These are phyloP conservation scores for Perognathus longimembris DNA, from an alignment of 2,113 vertebrate genomes.

Conservation along the genomic window DNA sequence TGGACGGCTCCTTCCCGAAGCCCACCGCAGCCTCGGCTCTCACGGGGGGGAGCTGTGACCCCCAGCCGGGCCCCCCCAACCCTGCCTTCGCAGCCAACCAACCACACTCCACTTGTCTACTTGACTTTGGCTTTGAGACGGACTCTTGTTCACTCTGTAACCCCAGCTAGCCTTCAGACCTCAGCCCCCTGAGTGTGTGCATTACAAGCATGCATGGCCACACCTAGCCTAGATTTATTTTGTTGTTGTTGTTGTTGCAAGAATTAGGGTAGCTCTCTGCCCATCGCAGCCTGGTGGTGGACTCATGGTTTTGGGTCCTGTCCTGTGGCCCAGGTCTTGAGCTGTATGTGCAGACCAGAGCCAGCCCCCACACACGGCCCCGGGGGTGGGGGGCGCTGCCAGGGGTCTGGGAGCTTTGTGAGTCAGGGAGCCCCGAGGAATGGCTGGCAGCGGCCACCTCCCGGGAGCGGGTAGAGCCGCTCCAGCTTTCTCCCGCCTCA, in stretches of 20 bases:
- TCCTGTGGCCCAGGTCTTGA: not conserved
- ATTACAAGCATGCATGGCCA: not conserved
- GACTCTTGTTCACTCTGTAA: not conserved
- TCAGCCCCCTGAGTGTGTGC: not conserved
- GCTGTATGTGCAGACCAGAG: accelerated
- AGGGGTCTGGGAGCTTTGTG: not conserved
- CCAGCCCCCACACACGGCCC: not conserved
- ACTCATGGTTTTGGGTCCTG: not conserved
- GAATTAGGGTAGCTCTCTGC: too few relatives aligned
- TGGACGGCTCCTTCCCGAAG: too few relatives aligned
- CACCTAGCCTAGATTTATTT: not conserved
- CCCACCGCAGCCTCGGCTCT: not conserved
- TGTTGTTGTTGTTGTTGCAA: too few relatives aligned
- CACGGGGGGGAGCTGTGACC: accelerated
- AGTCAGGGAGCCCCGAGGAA: not conserved
- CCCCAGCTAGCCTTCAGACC: not conserved
- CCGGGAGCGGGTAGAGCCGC: too few relatives aligned
- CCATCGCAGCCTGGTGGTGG: not conserved
- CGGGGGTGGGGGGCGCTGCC: too few relatives aligned
- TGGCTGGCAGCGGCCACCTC: not conserved
- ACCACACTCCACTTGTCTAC: not conserved
- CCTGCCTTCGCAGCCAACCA: accelerated
- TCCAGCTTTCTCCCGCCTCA: not conserved
- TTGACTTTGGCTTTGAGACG: not conserved
- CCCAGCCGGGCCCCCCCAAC: accelerated